Evolutionary conservation across 2,888 invertebrate genomes (phyloP).

Genomic region (Agrotis puta): DNA sequence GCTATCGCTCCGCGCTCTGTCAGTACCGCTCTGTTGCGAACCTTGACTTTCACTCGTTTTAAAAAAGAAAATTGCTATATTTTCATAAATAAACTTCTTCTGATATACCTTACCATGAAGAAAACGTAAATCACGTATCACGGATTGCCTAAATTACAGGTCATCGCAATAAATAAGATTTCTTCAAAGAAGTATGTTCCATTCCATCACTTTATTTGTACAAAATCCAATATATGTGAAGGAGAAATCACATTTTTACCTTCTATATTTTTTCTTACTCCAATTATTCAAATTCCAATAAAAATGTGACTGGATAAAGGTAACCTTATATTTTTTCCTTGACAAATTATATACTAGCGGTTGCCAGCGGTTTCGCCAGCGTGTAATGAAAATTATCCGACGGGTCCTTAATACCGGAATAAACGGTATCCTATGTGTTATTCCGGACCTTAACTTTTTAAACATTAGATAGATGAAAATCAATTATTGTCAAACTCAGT

Average conservation of each 20-base stretch:
- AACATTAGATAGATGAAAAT: too few relatives aligned
- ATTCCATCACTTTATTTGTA: neutral
- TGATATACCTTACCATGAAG: neutral
- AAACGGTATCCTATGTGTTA: too few relatives aligned
- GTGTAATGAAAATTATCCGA: too few relatives aligned
- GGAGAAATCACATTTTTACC: neutral
- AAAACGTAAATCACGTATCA: neutral
- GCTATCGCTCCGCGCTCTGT: too few relatives aligned
- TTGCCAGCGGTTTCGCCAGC: too few relatives aligned
- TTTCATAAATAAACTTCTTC: neutral
- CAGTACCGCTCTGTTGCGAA: too few relatives aligned
- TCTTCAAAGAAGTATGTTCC: conserved; percentile 8
- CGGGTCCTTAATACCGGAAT: too few relatives aligned
- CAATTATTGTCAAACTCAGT: conserved; percentile 12
- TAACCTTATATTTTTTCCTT: conserved; percentile 1
- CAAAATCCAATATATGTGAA: conserved; percentile 5
- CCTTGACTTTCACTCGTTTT: too few relatives aligned
- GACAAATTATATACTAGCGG: too few relatives aligned
- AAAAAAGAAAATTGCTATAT: neutral
- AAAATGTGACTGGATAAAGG: neutral
- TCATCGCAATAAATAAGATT: conserved; percentile 12
- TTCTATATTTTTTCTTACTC: neutral
- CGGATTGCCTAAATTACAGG: neutral
- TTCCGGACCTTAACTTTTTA: too few relatives aligned
- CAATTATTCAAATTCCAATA: conserved; percentile 3